Evolutionary conservation across 2,797 vertebrate species (phyloP), one percentile per base, ranked within the genome.

Genomic region (Argentina silus): DNA sequence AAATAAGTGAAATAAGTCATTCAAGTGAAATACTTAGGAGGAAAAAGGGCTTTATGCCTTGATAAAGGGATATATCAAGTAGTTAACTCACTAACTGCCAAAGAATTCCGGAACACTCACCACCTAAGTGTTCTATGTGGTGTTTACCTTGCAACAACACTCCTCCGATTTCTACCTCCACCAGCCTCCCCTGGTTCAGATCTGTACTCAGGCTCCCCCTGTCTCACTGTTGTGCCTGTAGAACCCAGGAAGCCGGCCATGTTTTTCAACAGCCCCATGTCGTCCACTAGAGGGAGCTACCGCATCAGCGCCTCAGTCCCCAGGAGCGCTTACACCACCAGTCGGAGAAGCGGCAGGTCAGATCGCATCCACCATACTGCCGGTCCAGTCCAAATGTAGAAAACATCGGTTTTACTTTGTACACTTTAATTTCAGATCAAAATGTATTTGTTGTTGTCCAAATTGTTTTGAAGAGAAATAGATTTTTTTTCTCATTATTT

Each of bases 281-380:
- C 64, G 11, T 50, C 83, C 36, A 69, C 14, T 15, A 78, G 51
- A 70, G 77, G 82, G 76, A 74, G 74, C n/a, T 85, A 84, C 57
- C 68, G 66, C 65, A 81, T 83, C 79, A 75, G 77, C 6, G 66
- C 81, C 44, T 84, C 79, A 0, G 83, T 82, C 67, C 76, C 82
- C 0, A 82, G 66, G 66, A 68, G 66, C 6, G 9, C 50, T 14
- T 11, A 74, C 74, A 65, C 17, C 2, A 57, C 71, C 60, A 73
- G 57, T 55, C 72, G 74, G 69, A 50, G 62, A 70, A 64, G 62
- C 0, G 70, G 80, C 82, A 88, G 88, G 88, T 87, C 21, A 27
- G n/a, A 19, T 60, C 4, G 3, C 27, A 62, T 43, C 11, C 43
- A 19, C 62, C 27, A 27, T 15, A 42, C 59, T 23, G 27, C 6